phyloP scores from a whole-genome alignment of 2,113 vertebrate species.

The Mastomys natalensis region DNA sequence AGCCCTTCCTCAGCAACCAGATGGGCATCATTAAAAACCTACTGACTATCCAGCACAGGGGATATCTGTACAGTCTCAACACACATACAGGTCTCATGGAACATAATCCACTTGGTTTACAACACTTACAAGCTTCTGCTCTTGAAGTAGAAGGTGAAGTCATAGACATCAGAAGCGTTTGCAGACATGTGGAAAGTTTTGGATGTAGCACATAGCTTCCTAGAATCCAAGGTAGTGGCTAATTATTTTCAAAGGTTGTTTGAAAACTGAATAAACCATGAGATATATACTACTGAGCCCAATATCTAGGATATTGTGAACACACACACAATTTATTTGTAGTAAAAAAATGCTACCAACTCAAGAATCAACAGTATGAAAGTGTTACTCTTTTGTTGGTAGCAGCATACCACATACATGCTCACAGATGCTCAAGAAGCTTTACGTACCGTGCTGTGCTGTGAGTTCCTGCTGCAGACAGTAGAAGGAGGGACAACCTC shows the following conservation, averaged over 20 bases:
- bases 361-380: neutral
- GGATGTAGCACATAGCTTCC: neutral
- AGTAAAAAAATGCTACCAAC: neutral
- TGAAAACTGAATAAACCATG: neutral
- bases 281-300: neutral
- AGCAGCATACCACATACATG: neutral
- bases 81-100: neutral
- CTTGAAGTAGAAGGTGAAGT: neutral
- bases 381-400: no score
- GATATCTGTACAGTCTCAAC: neutral
- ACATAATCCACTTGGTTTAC: neutral
- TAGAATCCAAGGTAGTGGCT: neutral
- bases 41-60: no score
- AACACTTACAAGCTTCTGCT: neutral
- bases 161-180: neutral
- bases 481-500: neutral
- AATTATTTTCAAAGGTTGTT: neutral
- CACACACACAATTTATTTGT: neutral
- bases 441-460: neutral
- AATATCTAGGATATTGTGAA: neutral
- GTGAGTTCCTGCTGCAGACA: neutral
- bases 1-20: neutral
- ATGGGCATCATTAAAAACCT: no score
- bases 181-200: neutral
- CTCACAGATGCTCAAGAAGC: neutral